phyloP scores from a whole-genome alignment of 2,113 vertebrate genomes.

The Cyrtonyx montezumae region DNA sequence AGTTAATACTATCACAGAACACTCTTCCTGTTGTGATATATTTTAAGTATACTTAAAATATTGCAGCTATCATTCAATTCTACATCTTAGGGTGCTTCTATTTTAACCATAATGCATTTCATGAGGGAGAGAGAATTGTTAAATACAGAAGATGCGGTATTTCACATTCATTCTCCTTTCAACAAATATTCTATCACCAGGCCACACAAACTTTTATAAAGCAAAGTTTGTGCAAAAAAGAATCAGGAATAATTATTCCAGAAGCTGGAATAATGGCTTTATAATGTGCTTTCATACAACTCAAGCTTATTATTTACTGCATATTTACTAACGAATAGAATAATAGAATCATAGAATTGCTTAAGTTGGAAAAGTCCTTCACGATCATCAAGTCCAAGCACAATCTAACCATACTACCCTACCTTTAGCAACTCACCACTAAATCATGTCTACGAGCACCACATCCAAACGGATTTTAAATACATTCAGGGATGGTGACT shows the following conservation, averaged over 20 bases:
- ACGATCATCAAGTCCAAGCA: too few relatives aligned
- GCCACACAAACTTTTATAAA: neutral
- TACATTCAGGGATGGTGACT: too few relatives aligned
- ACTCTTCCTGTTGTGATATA: neutral
- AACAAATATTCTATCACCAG: neutral
- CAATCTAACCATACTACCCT: too few relatives aligned
- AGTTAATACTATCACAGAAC: neutral
- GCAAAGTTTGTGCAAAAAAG: neutral
- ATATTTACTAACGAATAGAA: neutral
- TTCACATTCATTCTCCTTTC: neutral
- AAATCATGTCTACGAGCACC: too few relatives aligned
- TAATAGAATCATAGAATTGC: too few relatives aligned
- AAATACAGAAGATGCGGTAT: neutral
- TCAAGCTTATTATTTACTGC: neutral
- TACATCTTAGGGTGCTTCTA: neutral
- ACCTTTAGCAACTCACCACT: too few relatives aligned
- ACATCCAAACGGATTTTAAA: too few relatives aligned
- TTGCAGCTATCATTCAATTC: neutral
- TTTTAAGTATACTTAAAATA: neutral
- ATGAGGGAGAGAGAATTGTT: neutral
- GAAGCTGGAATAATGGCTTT: neutral
- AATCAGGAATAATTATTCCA: too few relatives aligned
- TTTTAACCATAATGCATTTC: neutral
- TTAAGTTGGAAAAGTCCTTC: too few relatives aligned
- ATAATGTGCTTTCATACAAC: neutral